Conservation (phyloP, 2,113 vertebrate genomes). For the Sebastes fasciatus region DNA sequence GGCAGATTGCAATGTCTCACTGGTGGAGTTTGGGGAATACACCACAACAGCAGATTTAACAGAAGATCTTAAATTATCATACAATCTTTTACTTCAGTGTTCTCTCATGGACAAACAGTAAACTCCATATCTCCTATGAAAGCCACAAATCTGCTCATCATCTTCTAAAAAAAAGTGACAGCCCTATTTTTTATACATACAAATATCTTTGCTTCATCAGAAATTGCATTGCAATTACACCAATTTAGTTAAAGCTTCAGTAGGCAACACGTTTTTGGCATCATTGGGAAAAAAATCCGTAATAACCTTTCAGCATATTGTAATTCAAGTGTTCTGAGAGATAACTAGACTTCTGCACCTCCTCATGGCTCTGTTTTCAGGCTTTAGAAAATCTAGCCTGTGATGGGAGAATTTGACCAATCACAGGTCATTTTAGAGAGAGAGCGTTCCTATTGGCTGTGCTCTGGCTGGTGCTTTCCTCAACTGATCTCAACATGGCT, state of each 20-base stretch:
- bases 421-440: too few species aligned
- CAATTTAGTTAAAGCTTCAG: background rate
- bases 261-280: too few species aligned
- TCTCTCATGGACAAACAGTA: background rate
- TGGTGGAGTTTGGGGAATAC: background rate
- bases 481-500: too few species aligned
- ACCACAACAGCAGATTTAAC: constrained; percentile 9
- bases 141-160: background rate
- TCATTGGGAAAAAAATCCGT: too few species aligned
- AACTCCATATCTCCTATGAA: background rate
- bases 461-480: too few species aligned
- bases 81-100: background rate
- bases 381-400: too few species aligned
- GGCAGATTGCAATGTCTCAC: constrained; percentile 4
- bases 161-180: background rate
- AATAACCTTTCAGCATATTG: too few species aligned
- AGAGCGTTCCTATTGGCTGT: too few species aligned
- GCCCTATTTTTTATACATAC: background rate
- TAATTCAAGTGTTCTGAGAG: too few species aligned
- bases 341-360: too few species aligned
- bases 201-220: background rate
- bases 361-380: too few species aligned
- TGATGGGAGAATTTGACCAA: too few species aligned
- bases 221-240: background rate
- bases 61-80: background rate